Base-by-base conservation (phyloP, 2,888 invertebrate genomes). In the Zaprionus lineosus region DNA sequence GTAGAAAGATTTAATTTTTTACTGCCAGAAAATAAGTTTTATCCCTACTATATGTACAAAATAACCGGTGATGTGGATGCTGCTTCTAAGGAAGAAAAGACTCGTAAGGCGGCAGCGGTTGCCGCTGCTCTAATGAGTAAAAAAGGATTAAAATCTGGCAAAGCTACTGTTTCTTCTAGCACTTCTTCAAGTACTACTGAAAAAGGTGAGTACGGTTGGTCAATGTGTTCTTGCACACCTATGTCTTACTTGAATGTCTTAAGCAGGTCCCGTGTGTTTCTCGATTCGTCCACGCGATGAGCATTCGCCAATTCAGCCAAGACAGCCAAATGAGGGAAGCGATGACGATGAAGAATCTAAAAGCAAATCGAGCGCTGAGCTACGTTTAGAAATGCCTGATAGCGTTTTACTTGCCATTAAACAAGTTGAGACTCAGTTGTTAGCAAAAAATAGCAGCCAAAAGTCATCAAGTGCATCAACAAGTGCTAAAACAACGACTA, bases 1-100 rank as follows among this genome's bases (percentile, higher is more conserved):
- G 98, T 98, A 88, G 93, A 94, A 0, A 91, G 98, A 21, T 98
- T 99, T 89, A 94, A 94, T 15, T 99, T 99, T 89, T 90, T 99
- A 1, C 93, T 96, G 61, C 91, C 94, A 0, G 92, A 91, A 1
- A 94, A 98, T 88, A 92, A 93, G 47, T 96, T 94, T 87, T 93
- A 97, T 89, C 92, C 93, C 0, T 98, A 96, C 88, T 99, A 98
- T 87, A 93, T 92, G 82, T 92, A 93, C 62, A 86, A 94, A 92
- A 89, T 91, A 61, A 88, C 85, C 1, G 87, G 73, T 57, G 89
- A 88, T 52, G 84, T 86, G 19, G 85, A 88, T 48, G 88, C 87
- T 14, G 88, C 88, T 5, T 88, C 87, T 26, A 88, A 88, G 43
- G 88, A 88, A 55, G 84, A 87, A 21, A 88, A 88, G 36, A 86